Evolutionary conservation across 2,113 vertebrate genomes (phyloP), one percentile per base, ranked within the genome.

Genomic region (Perccottus glenii): DNA sequence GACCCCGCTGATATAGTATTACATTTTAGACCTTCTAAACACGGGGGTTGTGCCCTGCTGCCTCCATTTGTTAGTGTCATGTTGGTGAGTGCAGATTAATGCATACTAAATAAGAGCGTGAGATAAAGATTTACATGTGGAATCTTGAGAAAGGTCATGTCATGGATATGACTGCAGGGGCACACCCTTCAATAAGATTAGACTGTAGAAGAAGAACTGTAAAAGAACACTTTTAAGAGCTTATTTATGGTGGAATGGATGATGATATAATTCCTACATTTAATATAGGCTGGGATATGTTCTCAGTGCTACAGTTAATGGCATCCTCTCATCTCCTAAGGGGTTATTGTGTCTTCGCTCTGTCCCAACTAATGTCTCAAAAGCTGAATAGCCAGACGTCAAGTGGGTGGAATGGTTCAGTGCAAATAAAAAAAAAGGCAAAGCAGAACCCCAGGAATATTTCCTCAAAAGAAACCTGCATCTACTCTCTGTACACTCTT

Each of bases 401-500:
- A 35, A 11, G 47, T 15, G 51, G 40, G 46, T 14, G 73, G 62
- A 33, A 14, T 27, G 27, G 10, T 14, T 8, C 5, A 4, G 6
- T 4, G 52, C 2, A 32, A 46, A 6, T 36, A 45, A 70, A 16
- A 81, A 70, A 56, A 73, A 19, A 75, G 27, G 14, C 47, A 16
- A 38, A 61, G 47, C 65, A 43, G 64, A 76, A 77, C 79, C 46
- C 63, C 38, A 19, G 53, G 60, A 73, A 14, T 73, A 60, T 70
- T 76, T 58, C 67, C 79, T 73, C 52, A 65, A 75, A 83, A 81
- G 61, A 82, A 62, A 81, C 75, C 70, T 76, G 75, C 61, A 78
- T 76, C 65, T 60, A 52, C 61, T 73, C 70, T 66, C 73, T 14
- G 19, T 65, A 60, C 57, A 51, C 65, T 67, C 67, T 66, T 51